Conservation (phyloP, 1,140 invertebrate species). For the Cryptotermes secundus region DNA sequence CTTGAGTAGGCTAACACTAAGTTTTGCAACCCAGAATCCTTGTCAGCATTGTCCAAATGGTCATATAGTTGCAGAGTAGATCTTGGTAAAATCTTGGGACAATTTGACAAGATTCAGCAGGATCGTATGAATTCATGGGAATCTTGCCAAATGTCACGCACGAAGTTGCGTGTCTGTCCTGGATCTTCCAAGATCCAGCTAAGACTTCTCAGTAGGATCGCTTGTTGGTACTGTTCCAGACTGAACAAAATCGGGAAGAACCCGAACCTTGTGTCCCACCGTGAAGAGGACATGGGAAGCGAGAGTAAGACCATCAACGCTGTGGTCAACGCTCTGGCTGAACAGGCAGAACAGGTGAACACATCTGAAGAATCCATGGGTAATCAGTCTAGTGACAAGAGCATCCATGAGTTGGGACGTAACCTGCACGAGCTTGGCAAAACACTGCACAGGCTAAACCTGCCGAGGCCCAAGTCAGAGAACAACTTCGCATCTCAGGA, state of each 20-base stretch:
- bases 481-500: conserved; percentile 75
- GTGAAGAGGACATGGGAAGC: conserved; percentile 83
- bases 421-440: conserved; percentile 53
- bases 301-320: conserved; percentile 89
- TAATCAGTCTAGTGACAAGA: conserved; percentile 38
- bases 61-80: neutral
- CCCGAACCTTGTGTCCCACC: conserved; percentile 90
- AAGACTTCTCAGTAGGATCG: conserved; percentile 12
- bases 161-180: neutral
- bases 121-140: neutral
- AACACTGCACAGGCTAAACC: conserved; percentile 60
- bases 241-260: conserved; percentile 99
- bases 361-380: conserved; percentile 72
- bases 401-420: conserved; percentile 43
- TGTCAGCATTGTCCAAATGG: neutral
- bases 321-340: conserved; percentile 85
- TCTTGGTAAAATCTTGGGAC: conserved; percentile 15
- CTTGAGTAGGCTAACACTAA: neutral
- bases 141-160: conserved; percentile 7
- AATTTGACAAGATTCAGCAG: neutral
- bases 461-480: conserved; percentile 79
- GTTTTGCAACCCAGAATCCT: neutral
- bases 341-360: conserved; percentile 80
- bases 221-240: conserved; percentile 49
- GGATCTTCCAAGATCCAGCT: conserved; percentile 14